Conservation (phyloP, 2,797 vertebrate species). For the Mus spretus region DNA sequence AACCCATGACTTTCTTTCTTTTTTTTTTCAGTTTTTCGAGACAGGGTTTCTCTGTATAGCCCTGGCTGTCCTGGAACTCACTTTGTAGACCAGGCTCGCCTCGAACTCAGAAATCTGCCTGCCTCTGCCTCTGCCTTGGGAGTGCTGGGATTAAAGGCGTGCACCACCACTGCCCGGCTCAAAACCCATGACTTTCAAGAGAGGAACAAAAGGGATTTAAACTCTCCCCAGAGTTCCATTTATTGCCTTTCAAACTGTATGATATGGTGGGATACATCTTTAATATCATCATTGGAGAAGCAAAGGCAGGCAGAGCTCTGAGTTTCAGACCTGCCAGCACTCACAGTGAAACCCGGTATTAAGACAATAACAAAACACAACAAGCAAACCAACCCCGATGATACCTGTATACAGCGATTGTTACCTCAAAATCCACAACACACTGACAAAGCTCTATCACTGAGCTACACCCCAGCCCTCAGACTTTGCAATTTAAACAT, state of each 20-base stretch:
- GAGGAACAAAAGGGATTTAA: background rate
- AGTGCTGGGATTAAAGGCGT: too few relatives aligned
- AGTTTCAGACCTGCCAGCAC: background rate
- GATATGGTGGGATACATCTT: background rate
- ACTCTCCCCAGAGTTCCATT: background rate
- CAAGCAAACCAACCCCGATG: background rate
- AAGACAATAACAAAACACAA: background rate
- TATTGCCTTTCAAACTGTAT: background rate
- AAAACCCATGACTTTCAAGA: background rate
- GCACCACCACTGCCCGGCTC: too few relatives aligned
- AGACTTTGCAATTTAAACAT: background rate
- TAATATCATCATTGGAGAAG: background rate
- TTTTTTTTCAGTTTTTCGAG: too few relatives aligned
- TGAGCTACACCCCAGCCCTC: background rate
- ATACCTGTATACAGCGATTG: background rate
- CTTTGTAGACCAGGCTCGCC: too few relatives aligned
- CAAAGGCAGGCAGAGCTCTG: background rate
- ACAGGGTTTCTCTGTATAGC: too few relatives aligned
- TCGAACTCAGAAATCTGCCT: too few relatives aligned
- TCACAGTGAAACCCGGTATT: background rate
- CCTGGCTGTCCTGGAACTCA: too few relatives aligned
- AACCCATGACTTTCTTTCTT: background rate
- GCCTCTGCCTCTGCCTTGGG: too few relatives aligned
- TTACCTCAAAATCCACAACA: background rate
- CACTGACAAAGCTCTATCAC: background rate